These are phyloP conservation scores for Tetranychus urticae DNA, from an alignment of 1,140 invertebrate species.

Conservation along the genomic window DNA sequence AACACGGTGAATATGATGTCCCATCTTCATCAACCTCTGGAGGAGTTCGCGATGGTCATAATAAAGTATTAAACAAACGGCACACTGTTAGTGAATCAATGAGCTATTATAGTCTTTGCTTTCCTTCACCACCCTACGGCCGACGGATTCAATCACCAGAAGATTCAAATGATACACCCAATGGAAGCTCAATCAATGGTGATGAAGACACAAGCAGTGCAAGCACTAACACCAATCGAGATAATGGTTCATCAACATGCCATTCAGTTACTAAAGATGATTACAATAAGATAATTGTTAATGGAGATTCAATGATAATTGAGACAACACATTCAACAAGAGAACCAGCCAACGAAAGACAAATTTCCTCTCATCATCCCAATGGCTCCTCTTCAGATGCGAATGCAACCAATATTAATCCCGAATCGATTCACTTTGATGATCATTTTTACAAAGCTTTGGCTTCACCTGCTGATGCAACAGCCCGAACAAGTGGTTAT, in stretches of 20 bases:
- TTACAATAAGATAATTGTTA: not conserved
- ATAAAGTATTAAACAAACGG: not conserved
- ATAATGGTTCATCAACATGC: not conserved
- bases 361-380: too few species aligned
- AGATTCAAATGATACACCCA: not conserved
- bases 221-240: not conserved
- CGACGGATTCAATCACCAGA: not conserved
- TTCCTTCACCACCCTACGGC: slow-evolving; percentile 4
- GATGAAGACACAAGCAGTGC: not conserved
- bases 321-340: too few species aligned
- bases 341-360: too few species aligned
- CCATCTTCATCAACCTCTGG: not conserved
- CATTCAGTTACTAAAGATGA: not conserved
- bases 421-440: not conserved
- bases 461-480: not conserved
- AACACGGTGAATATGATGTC: not conserved
- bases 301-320: not conserved
- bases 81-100: slow-evolving; percentile 9
- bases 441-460: not conserved
- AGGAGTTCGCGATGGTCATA: not conserved
- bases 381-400: not conserved
- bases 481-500: slow-evolving; percentile 4
- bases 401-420: not conserved
- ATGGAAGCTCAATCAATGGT: not conserved
- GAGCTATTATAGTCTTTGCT: slow-evolving; percentile 10